Evolutionary conservation across 2,888 invertebrate genomes (phyloP).

Genomic region (Drosophila neoperkinsi): DNA sequence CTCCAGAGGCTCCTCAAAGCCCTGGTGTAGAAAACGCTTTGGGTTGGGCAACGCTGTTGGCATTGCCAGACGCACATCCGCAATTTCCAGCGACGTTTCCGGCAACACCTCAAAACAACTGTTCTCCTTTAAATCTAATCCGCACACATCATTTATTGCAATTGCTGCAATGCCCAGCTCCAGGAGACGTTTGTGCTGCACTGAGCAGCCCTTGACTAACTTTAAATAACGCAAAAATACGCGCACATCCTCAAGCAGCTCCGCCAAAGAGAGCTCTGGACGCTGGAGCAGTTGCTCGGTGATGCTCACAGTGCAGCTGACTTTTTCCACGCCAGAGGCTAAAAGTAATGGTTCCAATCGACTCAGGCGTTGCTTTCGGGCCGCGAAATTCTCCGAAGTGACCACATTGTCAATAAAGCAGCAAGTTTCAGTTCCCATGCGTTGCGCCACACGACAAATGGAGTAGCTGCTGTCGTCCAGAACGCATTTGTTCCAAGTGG

Average conservation of each 20-base stretch:
- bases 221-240: constrained; percentile 52
- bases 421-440: constrained; percentile 51
- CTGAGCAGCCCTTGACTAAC: constrained; percentile 50
- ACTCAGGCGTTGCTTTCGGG: constrained; percentile 31
- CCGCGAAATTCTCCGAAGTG: constrained; percentile 37
- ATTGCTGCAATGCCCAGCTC: constrained; percentile 70
- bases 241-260: constrained; percentile 38
- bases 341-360: constrained; percentile 28
- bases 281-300: constrained; percentile 44
- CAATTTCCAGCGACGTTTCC: constrained; percentile 59
- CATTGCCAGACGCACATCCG: constrained; percentile 63
- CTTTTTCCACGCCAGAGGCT: background rate
- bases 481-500: constrained; percentile 66
- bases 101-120: constrained; percentile 55
- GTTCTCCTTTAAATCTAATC: constrained; percentile 5
- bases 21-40: constrained; percentile 34
- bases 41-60: background rate
- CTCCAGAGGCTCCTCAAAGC: constrained; percentile 70
- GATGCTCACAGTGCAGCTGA: constrained; percentile 49
- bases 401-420: constrained; percentile 75
- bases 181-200: constrained; percentile 45
- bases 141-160: constrained; percentile 40
- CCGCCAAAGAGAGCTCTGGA: constrained; percentile 18
- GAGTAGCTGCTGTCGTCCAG: constrained; percentile 45
- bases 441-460: constrained; percentile 64